These are phyloP conservation scores for Spodoptera frugiperda DNA, from an alignment of 1,140 invertebrate genomes.

Conservation along the genomic window DNA sequence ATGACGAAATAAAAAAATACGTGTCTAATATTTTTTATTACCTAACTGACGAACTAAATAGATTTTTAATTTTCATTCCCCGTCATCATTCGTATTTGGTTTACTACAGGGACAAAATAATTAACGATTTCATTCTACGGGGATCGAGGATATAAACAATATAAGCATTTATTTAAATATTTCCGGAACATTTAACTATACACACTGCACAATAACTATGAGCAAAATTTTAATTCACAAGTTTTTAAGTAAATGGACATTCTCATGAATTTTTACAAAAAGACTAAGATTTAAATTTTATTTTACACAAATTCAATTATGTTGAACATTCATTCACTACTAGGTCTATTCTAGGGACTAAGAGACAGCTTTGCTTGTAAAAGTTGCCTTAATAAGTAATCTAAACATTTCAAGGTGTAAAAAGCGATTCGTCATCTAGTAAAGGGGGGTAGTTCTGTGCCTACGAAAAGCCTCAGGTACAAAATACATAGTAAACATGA, in stretches of 20 bases:
- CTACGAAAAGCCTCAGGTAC: constrained; percentile 77
- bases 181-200: constrained; percentile 9
- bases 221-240: constrained; percentile 39
- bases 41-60: no score
- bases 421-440: constrained; percentile 50
- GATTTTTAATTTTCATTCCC: no score
- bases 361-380: constrained; percentile 48
- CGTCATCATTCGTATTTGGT: no score
- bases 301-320: constrained; percentile 32
- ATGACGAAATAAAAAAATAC: no score
- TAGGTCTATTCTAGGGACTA: constrained; percentile 47
- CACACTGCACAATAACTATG: constrained; percentile 25
- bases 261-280: constrained; percentile 42
- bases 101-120: not conserved
- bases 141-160: not conserved
- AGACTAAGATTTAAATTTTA: not conserved
- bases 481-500: constrained; percentile 73
- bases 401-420: constrained; percentile 50
- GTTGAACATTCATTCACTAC: constrained; percentile 28
- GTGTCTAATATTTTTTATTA: no score
- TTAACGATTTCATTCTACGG: not conserved
- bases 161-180: not conserved
- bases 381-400: constrained; percentile 48
- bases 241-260: constrained; percentile 39
- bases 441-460: constrained; percentile 50